Evolutionary conservation across 2,888 invertebrate species (phyloP), one percentile per base, ranked within the genome.

Genomic region (Drosophila monieri): DNA sequence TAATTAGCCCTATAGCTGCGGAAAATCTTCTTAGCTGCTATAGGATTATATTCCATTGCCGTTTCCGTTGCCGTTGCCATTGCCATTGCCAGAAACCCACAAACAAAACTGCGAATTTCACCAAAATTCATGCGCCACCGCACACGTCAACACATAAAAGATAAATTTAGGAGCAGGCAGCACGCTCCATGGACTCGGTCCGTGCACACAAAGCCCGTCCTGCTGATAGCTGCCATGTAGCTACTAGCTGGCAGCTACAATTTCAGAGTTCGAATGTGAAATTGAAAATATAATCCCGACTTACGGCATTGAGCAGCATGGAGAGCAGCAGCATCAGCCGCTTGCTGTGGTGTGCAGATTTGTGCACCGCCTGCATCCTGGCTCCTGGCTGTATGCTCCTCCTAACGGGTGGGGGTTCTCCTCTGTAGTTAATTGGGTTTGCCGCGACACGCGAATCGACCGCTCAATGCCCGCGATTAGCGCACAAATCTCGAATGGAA

Each of bases 271-370:
- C 35, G n/a, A 49, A 51, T 54, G 59, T 52, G 32, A 35, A 77
- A 80, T 67, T 77, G 66, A 74, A 67, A 74, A 71, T 59, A 66
- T 86, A 86, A 86, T 84, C 77, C 69, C 57, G 51, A 90, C 90
- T 90, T 89, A 90, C 90, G 69, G 89, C 89, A 86, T 88, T 90
- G 69, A 90, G 71, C 56, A 90, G 80, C 90, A 90, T 84, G 66
- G 87, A 86, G 62, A 90, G 77, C 55, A 89, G 61, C 62, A 90
- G 74, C 81, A 88, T 75, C 46, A 89, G 61, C 73, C 80, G 85
- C 65, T 74, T 77, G 73, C 76, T 81, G 51, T 68, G 60, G 44
- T 67, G 81, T 72, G 81, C 77, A 76, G 75, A 77, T 55, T 69
- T 77, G 73, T 80, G 85, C 85, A 80, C 73, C 66, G 73, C 39